Evolutionary conservation across 2,888 invertebrate genomes (phyloP).

Genomic region (Elysia crispata): DNA sequence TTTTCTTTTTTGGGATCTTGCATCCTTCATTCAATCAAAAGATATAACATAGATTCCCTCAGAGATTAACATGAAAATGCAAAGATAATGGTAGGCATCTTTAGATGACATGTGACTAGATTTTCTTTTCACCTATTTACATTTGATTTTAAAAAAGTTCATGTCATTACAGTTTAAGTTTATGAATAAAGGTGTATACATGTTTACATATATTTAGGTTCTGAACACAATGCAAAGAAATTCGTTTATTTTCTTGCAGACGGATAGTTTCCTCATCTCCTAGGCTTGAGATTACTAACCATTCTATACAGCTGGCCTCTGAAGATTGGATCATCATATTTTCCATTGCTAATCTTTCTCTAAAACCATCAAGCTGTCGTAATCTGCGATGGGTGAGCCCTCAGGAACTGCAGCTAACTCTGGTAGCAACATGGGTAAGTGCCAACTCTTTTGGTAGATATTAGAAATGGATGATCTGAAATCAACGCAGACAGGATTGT

Average conservation of each 20-base stretch:
- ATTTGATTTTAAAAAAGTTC: too few relatives aligned
- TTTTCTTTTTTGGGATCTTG: too few relatives aligned
- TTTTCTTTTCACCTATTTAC: too few relatives aligned
- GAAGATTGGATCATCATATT: not conserved
- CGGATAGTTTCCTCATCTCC: constrained; percentile 27
- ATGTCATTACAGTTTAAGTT: too few relatives aligned
- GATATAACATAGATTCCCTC: too few relatives aligned
- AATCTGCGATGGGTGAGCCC: constrained; percentile 47
- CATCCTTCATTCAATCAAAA: too few relatives aligned
- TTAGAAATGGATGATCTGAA: not conserved
- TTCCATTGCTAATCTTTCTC: constrained; percentile 18
- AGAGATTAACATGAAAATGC: too few relatives aligned
- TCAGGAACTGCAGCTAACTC: constrained; percentile 48
- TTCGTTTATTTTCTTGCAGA: constrained; percentile 6
- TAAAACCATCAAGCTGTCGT: constrained; percentile 47
- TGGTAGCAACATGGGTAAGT: constrained; percentile 46
- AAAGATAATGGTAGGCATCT: too few relatives aligned
- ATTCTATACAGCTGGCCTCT: constrained; percentile 17
- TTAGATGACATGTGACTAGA: too few relatives aligned
- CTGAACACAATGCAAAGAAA: not conserved
- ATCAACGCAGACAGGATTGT: not conserved
- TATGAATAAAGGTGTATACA: too few relatives aligned
- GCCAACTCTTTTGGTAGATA: not conserved
- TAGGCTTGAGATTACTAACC: constrained; percentile 21
- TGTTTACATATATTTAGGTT: too few relatives aligned